These are phyloP conservation scores for Syrmaticus mikado DNA, from an alignment of 2,113 vertebrate species.

Conservation along the genomic window DNA sequence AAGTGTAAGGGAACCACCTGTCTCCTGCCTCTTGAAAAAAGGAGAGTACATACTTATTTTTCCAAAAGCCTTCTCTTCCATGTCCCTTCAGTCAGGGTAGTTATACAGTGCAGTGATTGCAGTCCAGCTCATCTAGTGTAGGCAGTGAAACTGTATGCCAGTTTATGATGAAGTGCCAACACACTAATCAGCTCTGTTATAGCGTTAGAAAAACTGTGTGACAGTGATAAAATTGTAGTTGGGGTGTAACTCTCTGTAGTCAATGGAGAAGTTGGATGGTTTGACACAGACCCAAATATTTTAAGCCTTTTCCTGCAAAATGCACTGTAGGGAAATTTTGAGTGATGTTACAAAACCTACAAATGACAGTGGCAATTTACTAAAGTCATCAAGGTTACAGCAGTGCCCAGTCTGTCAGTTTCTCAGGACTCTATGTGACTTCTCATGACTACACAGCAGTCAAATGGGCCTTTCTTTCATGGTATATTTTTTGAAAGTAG, in stretches of 20 bases:
- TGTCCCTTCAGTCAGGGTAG: accelerated
- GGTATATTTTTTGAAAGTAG: not conserved
- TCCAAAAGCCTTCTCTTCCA: not conserved
- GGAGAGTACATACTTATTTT: not conserved
- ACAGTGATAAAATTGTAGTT: not conserved
- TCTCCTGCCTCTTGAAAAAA: not conserved
- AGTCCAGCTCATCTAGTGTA: not conserved
- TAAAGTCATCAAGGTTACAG: not conserved
- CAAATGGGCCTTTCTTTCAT: not conserved
- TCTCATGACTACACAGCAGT: not conserved
- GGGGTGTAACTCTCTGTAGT: not conserved
- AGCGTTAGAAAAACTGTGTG: not conserved
- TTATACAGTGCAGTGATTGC: not conserved
- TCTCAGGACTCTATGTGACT: not conserved
- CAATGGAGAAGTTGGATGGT: not conserved
- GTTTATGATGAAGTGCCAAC: not conserved
- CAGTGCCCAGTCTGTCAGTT: not conserved
- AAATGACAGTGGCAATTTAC: not conserved
- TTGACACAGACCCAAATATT: not conserved
- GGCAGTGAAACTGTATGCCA: not conserved
- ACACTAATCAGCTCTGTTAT: not conserved
- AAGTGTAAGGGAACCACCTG: not conserved
- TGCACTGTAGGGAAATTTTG: not conserved
- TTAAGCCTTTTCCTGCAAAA: not conserved
- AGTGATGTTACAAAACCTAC: not conserved